A percentile compares a stretch with the other conserved stretches of the same genome.
These are phyloP conservation scores for Uloborus diversus DNA, from an alignment of 1,140 invertebrate species.

Conservation along the genomic window DNA sequence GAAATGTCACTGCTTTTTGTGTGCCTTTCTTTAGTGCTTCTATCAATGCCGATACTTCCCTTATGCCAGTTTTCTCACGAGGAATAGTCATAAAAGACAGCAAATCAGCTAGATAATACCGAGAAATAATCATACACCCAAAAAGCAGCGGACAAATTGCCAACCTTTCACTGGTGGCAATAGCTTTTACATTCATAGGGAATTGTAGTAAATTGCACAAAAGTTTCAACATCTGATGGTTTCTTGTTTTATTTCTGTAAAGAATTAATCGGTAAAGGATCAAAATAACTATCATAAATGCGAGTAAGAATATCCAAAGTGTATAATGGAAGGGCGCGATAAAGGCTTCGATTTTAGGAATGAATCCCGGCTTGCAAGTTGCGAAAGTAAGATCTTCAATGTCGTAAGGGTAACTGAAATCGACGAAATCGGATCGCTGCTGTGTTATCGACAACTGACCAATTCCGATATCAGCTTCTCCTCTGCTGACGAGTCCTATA, in stretches of 20 bases:
- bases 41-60: too few species aligned
- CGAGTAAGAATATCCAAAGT: background rate
- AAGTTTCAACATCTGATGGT: background rate
- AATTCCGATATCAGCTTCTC: conserved; percentile 15
- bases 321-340: conserved; percentile 1
- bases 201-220: background rate
- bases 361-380: background rate
- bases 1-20: too few species aligned
- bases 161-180: background rate
- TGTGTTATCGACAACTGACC: background rate
- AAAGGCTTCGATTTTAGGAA: background rate
- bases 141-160: too few species aligned
- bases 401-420: conserved; percentile 14
- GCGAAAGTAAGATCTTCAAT: conserved; percentile 15
- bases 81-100: too few species aligned
- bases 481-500: conserved; percentile 14
- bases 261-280: background rate
- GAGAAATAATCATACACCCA: too few species aligned
- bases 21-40: too few species aligned
- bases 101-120: too few species aligned
- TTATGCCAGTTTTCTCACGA: too few species aligned
- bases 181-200: background rate
- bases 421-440: background rate
- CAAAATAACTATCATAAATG: background rate
- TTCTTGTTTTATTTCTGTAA: background rate